Evolutionary conservation across 2,888 invertebrate species (phyloP).

Genomic region (Asteroscopus sphinx): DNA sequence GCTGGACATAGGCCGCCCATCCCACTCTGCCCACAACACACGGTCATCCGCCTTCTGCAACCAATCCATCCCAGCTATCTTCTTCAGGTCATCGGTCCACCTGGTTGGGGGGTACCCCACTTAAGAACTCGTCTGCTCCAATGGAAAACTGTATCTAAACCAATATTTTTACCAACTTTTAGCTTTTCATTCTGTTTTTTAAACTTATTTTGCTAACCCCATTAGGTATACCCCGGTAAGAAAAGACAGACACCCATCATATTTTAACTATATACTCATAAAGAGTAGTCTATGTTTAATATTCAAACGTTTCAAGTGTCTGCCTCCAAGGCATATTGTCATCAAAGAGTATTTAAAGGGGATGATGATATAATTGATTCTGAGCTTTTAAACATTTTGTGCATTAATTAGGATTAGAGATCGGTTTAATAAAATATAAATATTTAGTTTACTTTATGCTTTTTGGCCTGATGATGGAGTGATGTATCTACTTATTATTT

Average conservation of each 20-base stretch:
- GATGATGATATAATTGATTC: conserved; percentile 51
- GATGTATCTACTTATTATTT: no score
- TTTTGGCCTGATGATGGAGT: conserved; percentile 4
- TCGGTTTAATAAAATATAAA: conserved; percentile 11
- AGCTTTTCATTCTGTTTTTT: no score
- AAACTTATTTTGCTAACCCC: no score
- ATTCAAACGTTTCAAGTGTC: conserved; percentile 38
- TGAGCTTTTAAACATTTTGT: conserved; percentile 52
- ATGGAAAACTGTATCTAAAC: no score
- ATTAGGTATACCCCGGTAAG: background rate
- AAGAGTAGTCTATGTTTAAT: conserved; percentile 14
- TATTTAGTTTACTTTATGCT: conserved; percentile 12
- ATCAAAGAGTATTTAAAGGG: conserved; percentile 55
- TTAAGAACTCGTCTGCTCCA: no score
- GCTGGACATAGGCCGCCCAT: no score
- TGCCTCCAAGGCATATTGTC: conserved; percentile 50
- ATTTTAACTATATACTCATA: background rate
- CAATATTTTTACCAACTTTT: no score
- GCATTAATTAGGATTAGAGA: conserved; percentile 46
- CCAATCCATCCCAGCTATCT: no score
- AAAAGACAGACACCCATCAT: conserved; percentile 2
- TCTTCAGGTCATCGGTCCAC: no score
- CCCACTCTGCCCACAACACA: no score
- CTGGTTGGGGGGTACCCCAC: no score
- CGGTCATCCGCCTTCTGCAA: no score